A percentile compares a stretch with the other conserved stretches of the same genome.
These are phyloP conservation scores for Notarius quadriscutis DNA, from an alignment of 2,113 vertebrate species.

Conservation along the genomic window DNA sequence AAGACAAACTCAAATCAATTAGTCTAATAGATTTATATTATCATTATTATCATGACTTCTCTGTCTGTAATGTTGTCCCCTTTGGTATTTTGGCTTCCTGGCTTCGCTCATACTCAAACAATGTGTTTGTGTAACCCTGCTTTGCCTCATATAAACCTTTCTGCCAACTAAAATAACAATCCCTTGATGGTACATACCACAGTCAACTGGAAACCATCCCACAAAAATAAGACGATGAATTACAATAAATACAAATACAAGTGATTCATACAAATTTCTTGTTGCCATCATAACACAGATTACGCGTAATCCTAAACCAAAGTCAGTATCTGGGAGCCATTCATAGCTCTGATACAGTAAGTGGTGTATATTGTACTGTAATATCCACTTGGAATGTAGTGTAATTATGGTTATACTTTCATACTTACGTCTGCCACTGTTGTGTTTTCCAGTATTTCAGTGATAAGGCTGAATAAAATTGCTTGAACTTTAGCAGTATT, in stretches of 20 bases:
- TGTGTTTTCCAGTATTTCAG: not conserved
- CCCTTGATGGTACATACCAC: not conserved
- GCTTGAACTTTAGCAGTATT: not conserved
- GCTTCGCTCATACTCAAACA: not conserved
- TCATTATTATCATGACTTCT: not conserved
- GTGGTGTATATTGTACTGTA: slow-evolving; percentile 1
- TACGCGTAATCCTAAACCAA: slow-evolving; percentile 21
- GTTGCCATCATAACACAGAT: slow-evolving; percentile 10
- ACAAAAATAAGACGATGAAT: not conserved
- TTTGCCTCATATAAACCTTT: slow-evolving; percentile 32
- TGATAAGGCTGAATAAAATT: slow-evolving; percentile 9
- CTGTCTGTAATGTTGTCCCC: not conserved
- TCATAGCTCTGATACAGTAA: not conserved
- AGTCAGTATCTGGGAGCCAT: slow-evolving; percentile 8
- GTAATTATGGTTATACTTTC: slow-evolving; percentile 4
- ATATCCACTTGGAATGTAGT: not conserved
- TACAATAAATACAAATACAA: not conserved
- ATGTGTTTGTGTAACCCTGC: slow-evolving; percentile 23
- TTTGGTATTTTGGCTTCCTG: not conserved
- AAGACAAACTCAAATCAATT: not conserved
- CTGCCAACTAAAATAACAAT: slow-evolving; percentile 33
- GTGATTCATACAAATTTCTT: not conserved
- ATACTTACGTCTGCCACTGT: not conserved
- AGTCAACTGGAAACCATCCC: not conserved
- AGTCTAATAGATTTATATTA: slow-evolving; percentile 1